Evolutionary conservation across 2,797 vertebrate species (phyloP), one percentile per base, ranked within the genome.

Genomic region (Dermochelys coriacea): DNA sequence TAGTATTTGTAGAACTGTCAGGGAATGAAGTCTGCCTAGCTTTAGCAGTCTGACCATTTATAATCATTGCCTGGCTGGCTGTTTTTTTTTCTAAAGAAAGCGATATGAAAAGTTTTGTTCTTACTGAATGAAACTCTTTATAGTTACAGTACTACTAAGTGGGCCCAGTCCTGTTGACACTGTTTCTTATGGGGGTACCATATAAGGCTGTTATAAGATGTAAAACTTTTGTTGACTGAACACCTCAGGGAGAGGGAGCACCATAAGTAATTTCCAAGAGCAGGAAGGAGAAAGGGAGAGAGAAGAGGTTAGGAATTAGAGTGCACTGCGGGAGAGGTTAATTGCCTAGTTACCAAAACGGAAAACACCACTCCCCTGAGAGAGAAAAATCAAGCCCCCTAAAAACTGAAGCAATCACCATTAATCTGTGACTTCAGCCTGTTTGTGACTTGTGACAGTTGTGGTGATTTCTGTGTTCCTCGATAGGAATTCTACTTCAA

Each of bases 101-200:
- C 3, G 94, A 68, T 78, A 74, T 92, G 82, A 93, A 85, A 49
- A 95, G 94, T 88, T 77, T 95, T 94, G 41, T 2, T 90, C 37
- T 86, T 84, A 31, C 15, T 21, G 50, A 82, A 23, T 82, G 55
- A 94, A 93, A 95, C 74, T 84, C 89, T 2, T n/a, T 55, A 55
- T 15, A 82, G 47, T 84, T 80, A 37, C 78, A 86, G 90, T 50
- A 90, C 47, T 59, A 84, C 88, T 87, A 59, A 92, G 49, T 51
- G 49, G 75, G 19, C 64, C 86, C 45, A 59, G 19, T 14, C 47
- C 54, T 61, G 34, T 49, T 61, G 2, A 41, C 15, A 80, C 87
- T 89, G 47, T n/a, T 29, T 92, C 34, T 89, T 74, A 49, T 88
- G 11, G 19, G 29, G 12, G 4, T 64, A 64, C 61, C 34, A 64